Percentiles rank a stretch among this genome's conserved stretches.
Evolutionary conservation across 1,140 invertebrate species (phyloP).

Genomic region (Conus ventricosus): DNA sequence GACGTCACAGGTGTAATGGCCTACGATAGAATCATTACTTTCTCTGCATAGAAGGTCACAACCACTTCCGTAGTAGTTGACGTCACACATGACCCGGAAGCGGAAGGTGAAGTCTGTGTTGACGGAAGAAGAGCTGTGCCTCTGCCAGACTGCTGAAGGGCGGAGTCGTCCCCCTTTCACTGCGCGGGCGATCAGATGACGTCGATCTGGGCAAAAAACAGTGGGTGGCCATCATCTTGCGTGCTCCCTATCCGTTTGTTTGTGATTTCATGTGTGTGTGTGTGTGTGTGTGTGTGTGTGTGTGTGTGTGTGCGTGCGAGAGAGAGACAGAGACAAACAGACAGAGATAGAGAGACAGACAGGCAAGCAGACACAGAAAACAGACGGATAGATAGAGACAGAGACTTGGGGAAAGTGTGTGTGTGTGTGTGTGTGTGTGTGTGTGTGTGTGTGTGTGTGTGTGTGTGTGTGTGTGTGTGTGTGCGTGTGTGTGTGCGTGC

Average conservation of each 20-base stretch:
- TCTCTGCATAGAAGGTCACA: slow-evolving; percentile 60
- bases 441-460: background rate
- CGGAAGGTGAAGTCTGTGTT: slow-evolving; percentile 84
- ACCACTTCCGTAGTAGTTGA: slow-evolving; percentile 61
- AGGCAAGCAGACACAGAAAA: too few species aligned
- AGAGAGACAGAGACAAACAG: background rate
- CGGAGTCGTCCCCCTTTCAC: slow-evolving; percentile 34
- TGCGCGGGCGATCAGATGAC: slow-evolving; percentile 42
- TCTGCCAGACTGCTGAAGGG: slow-evolving; percentile 50
- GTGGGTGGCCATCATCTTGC: background rate
- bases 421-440: background rate
- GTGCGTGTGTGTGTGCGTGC: background rate
- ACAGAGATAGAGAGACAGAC: too few species aligned
- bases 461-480: background rate
- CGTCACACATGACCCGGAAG: slow-evolving; percentile 76
- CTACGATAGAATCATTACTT: slow-evolving; percentile 88
- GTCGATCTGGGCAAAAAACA: slow-evolving; percentile 9
- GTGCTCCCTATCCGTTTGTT: background rate
- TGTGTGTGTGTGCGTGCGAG: background rate
- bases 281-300: slow-evolving; percentile 8
- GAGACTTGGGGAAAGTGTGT: too few species aligned
- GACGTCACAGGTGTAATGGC: slow-evolving; percentile 90
- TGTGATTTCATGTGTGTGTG: background rate
- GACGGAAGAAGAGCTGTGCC: slow-evolving; percentile 69
- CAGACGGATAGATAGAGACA: too few species aligned